phyloP scores from a whole-genome alignment of 1,140 invertebrate genomes.

The Melipona quadrifasciata region DNA sequence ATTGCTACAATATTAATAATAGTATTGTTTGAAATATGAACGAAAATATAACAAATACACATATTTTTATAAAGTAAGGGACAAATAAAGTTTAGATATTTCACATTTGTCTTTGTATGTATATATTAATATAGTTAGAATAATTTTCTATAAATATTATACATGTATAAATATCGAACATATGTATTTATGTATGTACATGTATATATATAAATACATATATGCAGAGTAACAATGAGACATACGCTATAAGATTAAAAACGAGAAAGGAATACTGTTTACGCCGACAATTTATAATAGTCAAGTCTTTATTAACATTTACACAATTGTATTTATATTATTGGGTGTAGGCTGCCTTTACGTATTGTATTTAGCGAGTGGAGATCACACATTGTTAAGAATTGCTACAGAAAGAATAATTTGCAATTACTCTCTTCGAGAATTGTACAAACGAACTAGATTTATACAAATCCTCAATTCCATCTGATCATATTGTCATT shows the following conservation, averaged over 20 bases:
- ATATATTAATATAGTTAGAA: constrained; percentile 80
- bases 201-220: constrained; percentile 66
- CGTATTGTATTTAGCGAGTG: constrained; percentile 74
- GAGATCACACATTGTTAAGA: constrained; percentile 72
- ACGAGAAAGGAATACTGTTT: constrained; percentile 54
- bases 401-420: constrained; percentile 67
- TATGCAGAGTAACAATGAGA: constrained; percentile 63
- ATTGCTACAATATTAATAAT: constrained; percentile 67
- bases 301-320: constrained; percentile 70
- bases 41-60: constrained; percentile 68
- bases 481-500: constrained; percentile 60
- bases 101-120: constrained; percentile 82
- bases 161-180: constrained; percentile 59
- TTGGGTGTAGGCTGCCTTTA: constrained; percentile 77
- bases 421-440: constrained; percentile 65
- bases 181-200: constrained; percentile 63
- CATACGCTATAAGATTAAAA: constrained; percentile 68
- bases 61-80: constrained; percentile 77
- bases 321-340: constrained; percentile 70
- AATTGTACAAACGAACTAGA: constrained; percentile 69
- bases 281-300: constrained; percentile 68
- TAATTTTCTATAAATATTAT: constrained; percentile 80
- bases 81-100: constrained; percentile 77
- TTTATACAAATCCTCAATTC: constrained; percentile 55
- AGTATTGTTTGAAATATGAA: constrained; percentile 64